phyloP scores from a whole-genome alignment of 1,140 invertebrate genomes.

The Trissolcus basalis region DNA sequence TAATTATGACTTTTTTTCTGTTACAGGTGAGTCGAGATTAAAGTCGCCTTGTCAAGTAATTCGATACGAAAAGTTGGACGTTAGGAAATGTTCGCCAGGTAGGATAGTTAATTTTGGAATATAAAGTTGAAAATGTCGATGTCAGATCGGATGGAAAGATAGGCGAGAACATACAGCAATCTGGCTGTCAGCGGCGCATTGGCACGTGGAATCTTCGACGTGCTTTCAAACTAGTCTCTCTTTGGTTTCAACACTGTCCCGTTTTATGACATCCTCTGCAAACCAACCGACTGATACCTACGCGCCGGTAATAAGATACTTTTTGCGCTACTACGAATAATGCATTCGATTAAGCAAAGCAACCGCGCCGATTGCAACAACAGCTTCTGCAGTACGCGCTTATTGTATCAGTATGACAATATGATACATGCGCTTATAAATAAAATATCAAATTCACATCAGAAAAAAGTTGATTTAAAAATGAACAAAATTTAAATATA shows the following conservation, averaged over 20 bases:
- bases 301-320: constrained; percentile 55
- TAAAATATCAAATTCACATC: no score
- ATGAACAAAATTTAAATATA: no score
- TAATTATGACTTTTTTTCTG: constrained; percentile 41
- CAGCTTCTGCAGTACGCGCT: constrained; percentile 21
- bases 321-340: constrained; percentile 55
- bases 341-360: constrained; percentile 56
- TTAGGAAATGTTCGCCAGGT: constrained; percentile 55
- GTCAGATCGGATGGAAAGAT: neutral
- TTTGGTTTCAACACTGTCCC: constrained; percentile 47
- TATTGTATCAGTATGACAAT: no score
- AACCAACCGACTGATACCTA: constrained; percentile 51
- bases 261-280: constrained; percentile 59
- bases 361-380: constrained; percentile 52
- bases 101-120: constrained; percentile 35
- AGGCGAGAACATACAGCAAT: constrained; percentile 19
- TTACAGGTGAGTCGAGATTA: constrained; percentile 72
- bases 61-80: constrained; percentile 49
- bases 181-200: constrained; percentile 13
- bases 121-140: neutral
- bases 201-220: constrained; percentile 33
- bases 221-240: no score
- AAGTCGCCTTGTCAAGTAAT: constrained; percentile 54
- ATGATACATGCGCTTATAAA: no score
- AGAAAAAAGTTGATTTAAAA: no score